Conservation (phyloP, 2,113 vertebrate species). For the Sprattus sprattus region DNA sequence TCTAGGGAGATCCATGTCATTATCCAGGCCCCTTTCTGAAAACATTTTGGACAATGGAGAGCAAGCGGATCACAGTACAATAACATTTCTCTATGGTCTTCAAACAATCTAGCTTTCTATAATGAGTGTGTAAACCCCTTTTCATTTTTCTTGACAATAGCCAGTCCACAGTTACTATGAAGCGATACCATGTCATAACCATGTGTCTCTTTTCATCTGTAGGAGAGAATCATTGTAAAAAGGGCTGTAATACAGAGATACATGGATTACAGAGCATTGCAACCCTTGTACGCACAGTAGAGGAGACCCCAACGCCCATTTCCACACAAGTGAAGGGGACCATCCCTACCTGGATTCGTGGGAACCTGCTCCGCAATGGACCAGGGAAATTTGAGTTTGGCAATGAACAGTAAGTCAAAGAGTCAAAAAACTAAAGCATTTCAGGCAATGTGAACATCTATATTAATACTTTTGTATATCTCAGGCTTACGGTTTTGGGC, state of each 20-base stretch:
- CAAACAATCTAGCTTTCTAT: background rate
- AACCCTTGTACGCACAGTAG: constrained; percentile 68
- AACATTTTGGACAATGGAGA: background rate
- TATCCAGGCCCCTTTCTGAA: background rate
- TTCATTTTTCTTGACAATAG: background rate
- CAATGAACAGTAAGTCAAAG: constrained; percentile 78
- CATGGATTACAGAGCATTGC: constrained; percentile 73
- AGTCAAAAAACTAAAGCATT: background rate
- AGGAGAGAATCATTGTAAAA: constrained; percentile 3
- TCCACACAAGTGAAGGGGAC: constrained; percentile 71
- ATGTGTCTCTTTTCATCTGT: background rate
- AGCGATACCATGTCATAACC: background rate
- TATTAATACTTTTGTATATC: background rate
- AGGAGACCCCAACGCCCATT: constrained; percentile 78
- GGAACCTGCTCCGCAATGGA: constrained; percentile 84
- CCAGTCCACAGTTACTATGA: background rate
- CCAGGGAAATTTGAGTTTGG: constrained; percentile 95
- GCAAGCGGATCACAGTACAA: background rate
- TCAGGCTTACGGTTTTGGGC: background rate
- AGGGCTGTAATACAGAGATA: background rate
- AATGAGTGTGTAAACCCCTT: background rate
- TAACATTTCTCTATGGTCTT: background rate
- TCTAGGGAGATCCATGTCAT: background rate
- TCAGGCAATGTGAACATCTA: background rate
- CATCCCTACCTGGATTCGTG: constrained; percentile 85